Conservation (phyloP, 2,113 vertebrate species). For the Apteryx owenii region DNA sequence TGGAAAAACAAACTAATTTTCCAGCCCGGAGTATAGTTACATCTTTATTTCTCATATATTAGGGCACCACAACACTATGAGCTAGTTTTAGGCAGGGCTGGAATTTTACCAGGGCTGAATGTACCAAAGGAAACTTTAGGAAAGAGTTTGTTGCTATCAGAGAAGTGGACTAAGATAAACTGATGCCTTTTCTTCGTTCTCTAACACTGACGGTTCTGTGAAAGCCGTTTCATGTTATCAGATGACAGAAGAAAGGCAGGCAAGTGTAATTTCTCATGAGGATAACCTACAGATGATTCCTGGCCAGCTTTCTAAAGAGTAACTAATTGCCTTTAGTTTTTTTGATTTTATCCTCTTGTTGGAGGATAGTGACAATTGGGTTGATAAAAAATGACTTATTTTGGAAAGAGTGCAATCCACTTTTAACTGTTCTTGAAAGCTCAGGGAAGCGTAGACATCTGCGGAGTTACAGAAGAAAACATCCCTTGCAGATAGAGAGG, state of each 20-base stretch:
- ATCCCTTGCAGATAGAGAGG: not conserved
- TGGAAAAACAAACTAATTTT: not conserved
- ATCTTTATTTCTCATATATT: not conserved
- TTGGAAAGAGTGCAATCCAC: not conserved
- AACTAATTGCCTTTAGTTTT: not conserved
- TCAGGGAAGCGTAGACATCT: not conserved
- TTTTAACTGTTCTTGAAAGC: not conserved
- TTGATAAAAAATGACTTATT: conserved; percentile 38
- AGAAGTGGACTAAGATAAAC: not conserved
- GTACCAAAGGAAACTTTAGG: not conserved
- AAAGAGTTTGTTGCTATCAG: not conserved
- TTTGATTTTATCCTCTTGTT: not conserved
- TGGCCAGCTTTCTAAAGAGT: not conserved
- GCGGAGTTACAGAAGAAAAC: not conserved
- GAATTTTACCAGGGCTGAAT: not conserved
- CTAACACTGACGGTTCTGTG: not conserved
- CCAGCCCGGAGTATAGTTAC: not conserved
- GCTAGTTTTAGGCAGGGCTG: not conserved
- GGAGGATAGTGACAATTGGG: not conserved
- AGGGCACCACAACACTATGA: not conserved
- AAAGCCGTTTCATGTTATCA: not conserved
- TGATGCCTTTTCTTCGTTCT: not conserved
- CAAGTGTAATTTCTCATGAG: conserved; percentile 11
- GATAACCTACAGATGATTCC: not conserved
- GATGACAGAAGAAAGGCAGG: not conserved